Evolutionary conservation across 2,797 vertebrate species (phyloP), one percentile per base, ranked within the genome.

Genomic region (Nyctibius grandis): DNA sequence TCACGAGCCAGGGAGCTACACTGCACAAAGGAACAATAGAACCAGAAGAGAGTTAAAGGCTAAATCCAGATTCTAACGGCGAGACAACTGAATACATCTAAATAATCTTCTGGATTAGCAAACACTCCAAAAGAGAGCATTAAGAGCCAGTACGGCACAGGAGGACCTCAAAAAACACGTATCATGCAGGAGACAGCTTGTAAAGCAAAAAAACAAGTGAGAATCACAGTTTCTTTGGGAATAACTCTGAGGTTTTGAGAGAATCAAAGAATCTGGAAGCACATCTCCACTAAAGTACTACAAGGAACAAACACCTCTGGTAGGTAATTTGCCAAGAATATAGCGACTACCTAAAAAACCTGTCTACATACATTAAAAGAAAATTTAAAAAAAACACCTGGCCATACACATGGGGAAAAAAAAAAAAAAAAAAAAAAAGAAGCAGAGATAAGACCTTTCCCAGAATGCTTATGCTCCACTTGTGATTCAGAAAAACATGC

Each of bases 81-180:
- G 6, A 72, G 31, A 14, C 26, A 72, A 85, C 57, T 19, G 4
- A 72, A 67, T 5, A 23, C 1, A 12, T 9, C 5, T 31, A 54
- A 74, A 57, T 25, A 47, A 64, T 44, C 25, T 22, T 17, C n/a
- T 54, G 15, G 29, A 51, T n/a, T 25, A 63, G 16, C 44, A 77
- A 69, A 47, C 1, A 0, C 18, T 72, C 31, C 20, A 40, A 47
- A 64, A 60, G 33, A 42, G 3, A 85, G 7, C 14, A 25, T 36
- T 22, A 38, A 54, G 51, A 70, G 10, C 5, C 17, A 45, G 20
- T n/a, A n/a, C 0, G 16, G 15, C 23, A 23, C n/a, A 45, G 7
- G 12, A 72, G 6, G 11, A 25, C 17, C 34, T 34, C 9, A 69
- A 54, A 75, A 51, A 2, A 15, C 8, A n/a, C 0, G 1, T 9